Evolutionary conservation across 2,888 invertebrate species (phyloP).

Genomic region (Plemyria rubiginata): DNA sequence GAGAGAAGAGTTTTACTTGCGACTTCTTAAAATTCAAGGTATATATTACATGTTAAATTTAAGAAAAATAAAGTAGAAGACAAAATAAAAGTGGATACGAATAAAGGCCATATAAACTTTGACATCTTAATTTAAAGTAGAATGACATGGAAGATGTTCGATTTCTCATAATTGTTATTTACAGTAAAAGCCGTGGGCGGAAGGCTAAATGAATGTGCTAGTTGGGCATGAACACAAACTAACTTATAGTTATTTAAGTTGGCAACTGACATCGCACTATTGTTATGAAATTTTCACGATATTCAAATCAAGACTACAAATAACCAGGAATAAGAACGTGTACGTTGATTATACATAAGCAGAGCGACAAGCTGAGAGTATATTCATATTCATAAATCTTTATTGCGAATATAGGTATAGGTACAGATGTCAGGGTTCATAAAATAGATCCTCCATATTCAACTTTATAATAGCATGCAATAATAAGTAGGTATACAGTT

Average conservation of each 20-base stretch:
- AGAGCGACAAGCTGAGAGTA: background rate
- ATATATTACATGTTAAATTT: no score
- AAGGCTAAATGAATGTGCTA: background rate
- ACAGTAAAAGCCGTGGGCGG: background rate
- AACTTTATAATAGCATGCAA: no score
- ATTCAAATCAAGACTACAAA: constrained; percentile 27
- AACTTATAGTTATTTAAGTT: constrained; percentile 17
- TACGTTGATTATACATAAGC: background rate
- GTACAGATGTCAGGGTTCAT: no score
- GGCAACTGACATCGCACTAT: constrained; percentile 17
- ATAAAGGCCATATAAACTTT: no score
- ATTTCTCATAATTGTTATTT: background rate
- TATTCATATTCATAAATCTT: no score
- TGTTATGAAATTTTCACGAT: constrained; percentile 21
- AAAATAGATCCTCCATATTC: no score
- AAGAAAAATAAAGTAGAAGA: no score
- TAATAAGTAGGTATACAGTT: no score
- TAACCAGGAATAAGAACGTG: constrained; percentile 7
- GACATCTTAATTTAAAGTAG: background rate
- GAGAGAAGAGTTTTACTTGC: no score
- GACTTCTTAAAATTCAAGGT: no score
- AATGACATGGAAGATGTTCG: background rate
- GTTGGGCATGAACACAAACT: background rate
- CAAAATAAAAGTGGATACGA: no score
- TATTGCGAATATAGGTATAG: no score